Base-by-base conservation (phyloP, 2,888 invertebrate species). In the Drosophila cognata region DNA sequence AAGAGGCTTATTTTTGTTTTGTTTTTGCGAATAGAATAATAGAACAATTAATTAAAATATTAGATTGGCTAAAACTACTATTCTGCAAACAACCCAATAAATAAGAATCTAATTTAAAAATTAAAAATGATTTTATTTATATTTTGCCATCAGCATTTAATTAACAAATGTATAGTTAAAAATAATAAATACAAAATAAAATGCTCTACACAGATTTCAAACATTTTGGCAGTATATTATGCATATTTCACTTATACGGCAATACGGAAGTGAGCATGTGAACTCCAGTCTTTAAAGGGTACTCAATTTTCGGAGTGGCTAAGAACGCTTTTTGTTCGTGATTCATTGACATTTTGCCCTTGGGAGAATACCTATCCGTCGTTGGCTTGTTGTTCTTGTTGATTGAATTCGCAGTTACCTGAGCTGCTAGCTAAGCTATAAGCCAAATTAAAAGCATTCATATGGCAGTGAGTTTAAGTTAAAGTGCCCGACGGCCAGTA, bases 381-480 rank as follows among this genome's bases (percentile, higher is more conserved):
- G 21, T 33, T 51, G 18, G 18, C 35, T n/a, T 33, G 16, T 31
- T 60, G 55, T 21, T 51, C n/a, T n/a, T 52, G 31, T 57, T 82
- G 74, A 74, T 84, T 76, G 55, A 74, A 63, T 62, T 76, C 50
- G 25, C 18, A 28, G 29, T 53, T 74, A 71, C 70, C 61, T 81
- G 78, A 58, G 46, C 21, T 51, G 31, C 13, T 8, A 31, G 16
- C 28, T 25, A n/a, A 59, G 70, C 28, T 28, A 3, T 16, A 6
- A 25, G 59, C 21, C 25, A 28, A 36, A 31, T 64, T 33, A 11
- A 29, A 21, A 64, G 48, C 33, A 52, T 66, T 59, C 28, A 28
- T 13, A 48, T 43, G 33, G 36, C 33, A 56, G n/a, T 21, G 31
- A 59, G 62, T 55, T 60, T 25, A 52, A 58, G n/a, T 65, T 67